These are phyloP conservation scores for Bovichtus variegatus DNA, from an alignment of 2,797 vertebrate genomes.

Conservation along the genomic window DNA sequence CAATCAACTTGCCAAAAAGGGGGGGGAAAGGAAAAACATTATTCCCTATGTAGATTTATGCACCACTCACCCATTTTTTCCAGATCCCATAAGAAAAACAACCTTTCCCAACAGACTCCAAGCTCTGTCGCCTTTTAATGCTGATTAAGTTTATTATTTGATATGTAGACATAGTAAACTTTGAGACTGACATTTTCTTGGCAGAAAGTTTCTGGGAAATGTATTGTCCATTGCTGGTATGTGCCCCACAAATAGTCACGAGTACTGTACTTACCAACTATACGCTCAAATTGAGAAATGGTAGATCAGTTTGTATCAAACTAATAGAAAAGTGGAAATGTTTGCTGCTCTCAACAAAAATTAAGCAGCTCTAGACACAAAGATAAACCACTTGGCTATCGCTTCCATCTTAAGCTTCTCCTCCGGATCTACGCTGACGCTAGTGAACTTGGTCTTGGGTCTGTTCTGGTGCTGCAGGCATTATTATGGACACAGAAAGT, in stretches of 20 bases:
- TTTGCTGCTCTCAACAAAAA: background rate
- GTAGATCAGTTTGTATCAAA: background rate
- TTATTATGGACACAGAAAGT: background rate
- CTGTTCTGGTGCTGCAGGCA: background rate
- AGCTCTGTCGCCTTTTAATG: conserved; percentile 7
- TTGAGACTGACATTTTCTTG: no score
- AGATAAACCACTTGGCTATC: background rate
- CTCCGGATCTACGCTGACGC: background rate
- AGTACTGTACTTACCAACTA: background rate
- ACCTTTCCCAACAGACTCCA: background rate
- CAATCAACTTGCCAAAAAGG: conserved; percentile 41
- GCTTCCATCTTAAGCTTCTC: background rate
- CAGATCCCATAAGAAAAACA: conserved; percentile 6
- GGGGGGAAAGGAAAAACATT: conserved; percentile 1
- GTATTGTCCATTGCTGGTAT: background rate
- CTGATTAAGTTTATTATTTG: background rate
- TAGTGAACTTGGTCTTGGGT: background rate
- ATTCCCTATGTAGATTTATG: conserved; percentile 51
- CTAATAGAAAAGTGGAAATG: background rate
- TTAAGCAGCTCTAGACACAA: background rate
- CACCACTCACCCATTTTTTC: conserved; percentile 12
- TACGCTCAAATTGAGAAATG: background rate
- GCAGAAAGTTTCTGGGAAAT: background rate
- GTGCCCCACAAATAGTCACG: no score
- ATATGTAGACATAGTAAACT: background rate